Conservation (phyloP, 2,113 vertebrate genomes). For the Polyodon spathula region DNA sequence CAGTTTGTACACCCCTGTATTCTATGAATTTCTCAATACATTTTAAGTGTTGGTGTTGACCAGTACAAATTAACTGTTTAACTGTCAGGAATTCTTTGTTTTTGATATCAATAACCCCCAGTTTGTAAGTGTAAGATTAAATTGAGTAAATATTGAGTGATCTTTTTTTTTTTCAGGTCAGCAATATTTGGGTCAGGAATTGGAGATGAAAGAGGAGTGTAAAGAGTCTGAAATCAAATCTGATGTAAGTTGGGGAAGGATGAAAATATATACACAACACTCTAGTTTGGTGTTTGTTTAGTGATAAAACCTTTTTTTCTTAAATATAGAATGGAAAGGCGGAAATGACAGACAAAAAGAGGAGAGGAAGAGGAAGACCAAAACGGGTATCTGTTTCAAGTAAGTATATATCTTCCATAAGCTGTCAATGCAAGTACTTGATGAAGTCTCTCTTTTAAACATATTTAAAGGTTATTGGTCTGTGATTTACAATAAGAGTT, state of each 20-base stretch:
- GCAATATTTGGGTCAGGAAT: background rate
- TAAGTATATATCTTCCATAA: background rate
- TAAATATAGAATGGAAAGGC: background rate
- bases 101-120: too few relatives aligned
- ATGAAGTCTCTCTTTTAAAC: too few relatives aligned
- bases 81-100: too few relatives aligned
- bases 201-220: background rate
- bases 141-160: background rate
- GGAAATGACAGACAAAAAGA: background rate
- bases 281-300: too few relatives aligned
- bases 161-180: background rate
- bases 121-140: background rate
- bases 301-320: too few relatives aligned
- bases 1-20: too few relatives aligned
- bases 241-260: background rate
- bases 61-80: constrained; percentile 3
- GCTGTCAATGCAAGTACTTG: background rate
- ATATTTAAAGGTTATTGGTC: too few relatives aligned
- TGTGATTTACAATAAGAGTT: too few relatives aligned
- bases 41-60: too few relatives aligned
- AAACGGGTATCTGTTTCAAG: background rate
- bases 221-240: background rate
- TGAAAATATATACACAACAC: too few relatives aligned
- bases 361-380: background rate
- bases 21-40: too few relatives aligned